Percentiles rank a stretch among this genome's conserved stretches.
Conservation (phyloP, 2,113 vertebrate genomes). For the Hymenochirus boettgeri region DNA sequence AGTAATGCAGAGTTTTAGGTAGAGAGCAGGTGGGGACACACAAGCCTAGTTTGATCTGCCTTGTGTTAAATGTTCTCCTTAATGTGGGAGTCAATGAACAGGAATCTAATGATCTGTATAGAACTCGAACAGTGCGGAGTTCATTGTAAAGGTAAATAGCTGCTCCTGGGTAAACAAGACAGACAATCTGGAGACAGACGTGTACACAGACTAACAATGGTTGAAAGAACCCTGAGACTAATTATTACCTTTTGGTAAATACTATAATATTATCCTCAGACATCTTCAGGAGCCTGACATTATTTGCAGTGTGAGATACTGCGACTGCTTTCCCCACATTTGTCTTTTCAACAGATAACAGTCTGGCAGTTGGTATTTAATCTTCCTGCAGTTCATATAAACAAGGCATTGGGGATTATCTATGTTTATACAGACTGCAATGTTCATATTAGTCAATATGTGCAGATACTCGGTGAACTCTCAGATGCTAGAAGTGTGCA, state of each 20-base stretch:
- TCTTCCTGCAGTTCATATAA: slow-evolving; percentile 20
- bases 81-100: too few relatives aligned
- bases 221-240: background rate
- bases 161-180: too few relatives aligned
- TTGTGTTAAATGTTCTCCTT: too few relatives aligned
- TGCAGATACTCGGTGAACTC: background rate
- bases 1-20: too few relatives aligned
- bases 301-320: slow-evolving; percentile 5
- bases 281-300: background rate
- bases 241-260: background rate
- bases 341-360: slow-evolving; percentile 19
- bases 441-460: slow-evolving; percentile 23
- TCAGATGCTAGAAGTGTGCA: background rate
- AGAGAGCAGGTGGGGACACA: too few relatives aligned
- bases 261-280: background rate
- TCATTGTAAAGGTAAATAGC: too few relatives aligned
- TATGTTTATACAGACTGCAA: slow-evolving; percentile 26
- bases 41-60: too few relatives aligned
- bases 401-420: slow-evolving; percentile 25
- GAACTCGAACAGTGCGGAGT: too few relatives aligned
- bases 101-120: too few relatives aligned
- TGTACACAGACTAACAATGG: background rate
- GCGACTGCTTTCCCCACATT: background rate
- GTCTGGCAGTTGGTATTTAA: slow-evolving; percentile 1
- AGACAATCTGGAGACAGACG: background rate